Evolutionary conservation across 2,888 invertebrate species (phyloP), one percentile per base, ranked within the genome.

Genomic region (Pandemis heparana): DNA sequence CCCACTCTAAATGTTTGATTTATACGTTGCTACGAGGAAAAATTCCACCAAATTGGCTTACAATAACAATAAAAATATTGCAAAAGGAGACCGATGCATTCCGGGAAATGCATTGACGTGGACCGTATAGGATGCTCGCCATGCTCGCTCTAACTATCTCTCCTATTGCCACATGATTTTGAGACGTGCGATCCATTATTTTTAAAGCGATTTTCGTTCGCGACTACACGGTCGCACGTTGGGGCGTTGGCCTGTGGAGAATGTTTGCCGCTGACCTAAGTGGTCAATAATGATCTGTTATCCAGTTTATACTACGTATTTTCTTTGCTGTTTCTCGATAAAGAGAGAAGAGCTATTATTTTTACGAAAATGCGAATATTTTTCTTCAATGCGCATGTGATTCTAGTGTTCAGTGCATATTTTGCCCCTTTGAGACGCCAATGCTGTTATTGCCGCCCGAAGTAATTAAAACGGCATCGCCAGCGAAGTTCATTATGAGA

Each of bases 211-310:
- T 80, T 87, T 86, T 89, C 77, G 83, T 77, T 77, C 82, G 87
- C 75, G 75, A 51, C 77, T 69, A 68, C 75, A 46, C 71, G 80
- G 84, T 82, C 83, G 82, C 86, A 85, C 85, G 84, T 86, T 90
- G 89, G 91, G 89, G 90, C 92, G 92, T 89, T 92, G 93, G 89
- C 92, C 93, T 89, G 89, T 85, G 83, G 87, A 91, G 92, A 93
- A 94, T 93, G 92, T 92, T 92, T 89, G 91, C 90, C 86, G 89
- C 86, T 91, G 92, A 92, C 91, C 92, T 88, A 90, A 92, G 92
- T 92, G 90, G 90, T 90, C 92, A 92, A 90, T 92, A 92, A 92
- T 92, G 92, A 92, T 92, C 90, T 91, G 89, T 89, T 92, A 89
- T 90, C 88, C 87, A 85, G 85, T 87, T 84, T 85, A 87, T 87